A percentile compares a stretch with the other conserved stretches of the same genome.
Conservation (phyloP, 2,888 invertebrate species). For the Reticulitermes lucifugus region DNA sequence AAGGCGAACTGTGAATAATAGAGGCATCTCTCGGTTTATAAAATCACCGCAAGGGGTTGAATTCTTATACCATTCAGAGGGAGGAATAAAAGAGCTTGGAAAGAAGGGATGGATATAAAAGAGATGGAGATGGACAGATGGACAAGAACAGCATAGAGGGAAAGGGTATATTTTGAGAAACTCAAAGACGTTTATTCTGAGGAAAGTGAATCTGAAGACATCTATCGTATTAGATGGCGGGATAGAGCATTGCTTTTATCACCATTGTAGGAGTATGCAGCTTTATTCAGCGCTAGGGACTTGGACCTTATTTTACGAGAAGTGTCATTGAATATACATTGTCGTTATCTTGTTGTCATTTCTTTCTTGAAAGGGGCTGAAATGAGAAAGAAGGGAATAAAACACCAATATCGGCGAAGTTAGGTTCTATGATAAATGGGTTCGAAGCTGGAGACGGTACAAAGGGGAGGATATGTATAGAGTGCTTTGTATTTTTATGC, state of each 20-base stretch:
- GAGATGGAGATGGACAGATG: neutral
- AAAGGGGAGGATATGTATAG: neutral
- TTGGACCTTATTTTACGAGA: constrained; percentile 17
- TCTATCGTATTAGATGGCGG: neutral
- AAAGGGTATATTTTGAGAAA: neutral
- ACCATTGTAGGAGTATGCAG: neutral
- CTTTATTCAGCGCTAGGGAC: constrained; percentile 4
- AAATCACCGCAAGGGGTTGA: neutral
- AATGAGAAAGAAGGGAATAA: neutral
- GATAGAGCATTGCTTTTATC: neutral
- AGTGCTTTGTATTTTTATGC: constrained; percentile 5
- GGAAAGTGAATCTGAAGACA: neutral
- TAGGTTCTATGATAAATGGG: constrained; percentile 15
- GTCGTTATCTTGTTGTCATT: constrained; percentile 21
- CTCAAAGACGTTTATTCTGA: neutral
- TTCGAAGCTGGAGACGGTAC: neutral
- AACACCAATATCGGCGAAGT: constrained; percentile 13
- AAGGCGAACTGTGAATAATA: neutral
- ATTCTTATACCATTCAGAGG: neutral
- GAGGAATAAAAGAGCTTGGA: neutral
- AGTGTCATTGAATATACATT: constrained; percentile 17
- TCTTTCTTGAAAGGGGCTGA: neutral
- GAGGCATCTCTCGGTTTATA: neutral
- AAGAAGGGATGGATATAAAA: neutral
- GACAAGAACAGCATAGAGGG: neutral